phyloP scores from a whole-genome alignment of 2,888 invertebrate genomes.

The Aromia moschata region DNA sequence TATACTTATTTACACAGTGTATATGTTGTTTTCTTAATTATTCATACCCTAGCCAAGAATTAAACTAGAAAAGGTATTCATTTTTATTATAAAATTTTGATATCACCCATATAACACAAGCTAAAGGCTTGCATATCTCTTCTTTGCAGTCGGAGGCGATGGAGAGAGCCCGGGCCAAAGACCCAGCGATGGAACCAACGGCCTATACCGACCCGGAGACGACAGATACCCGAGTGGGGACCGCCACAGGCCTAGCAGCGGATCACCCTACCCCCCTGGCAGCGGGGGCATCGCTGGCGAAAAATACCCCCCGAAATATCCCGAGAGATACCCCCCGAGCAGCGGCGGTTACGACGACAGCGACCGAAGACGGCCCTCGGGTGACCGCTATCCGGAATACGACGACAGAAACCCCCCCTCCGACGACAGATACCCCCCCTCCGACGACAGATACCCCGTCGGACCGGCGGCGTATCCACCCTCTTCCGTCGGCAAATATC shows the following conservation, averaged over 20 bases:
- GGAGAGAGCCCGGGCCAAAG: slow-evolving; percentile 48
- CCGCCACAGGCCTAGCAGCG: slow-evolving; percentile 39
- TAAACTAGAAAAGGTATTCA: too few relatives aligned
- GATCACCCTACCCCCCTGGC: slow-evolving; percentile 42
- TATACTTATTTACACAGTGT: too few relatives aligned
- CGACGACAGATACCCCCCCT: slow-evolving; percentile 62
- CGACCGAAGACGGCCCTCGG: slow-evolving; percentile 36
- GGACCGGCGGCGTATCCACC: slow-evolving; percentile 42
- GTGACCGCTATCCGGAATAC: slow-evolving; percentile 45
- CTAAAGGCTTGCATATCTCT: neutral
- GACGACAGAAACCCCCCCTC: slow-evolving; percentile 44
- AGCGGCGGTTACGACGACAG: slow-evolving; percentile 49
- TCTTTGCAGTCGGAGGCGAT: slow-evolving; percentile 51
- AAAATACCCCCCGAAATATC: slow-evolving; percentile 43
- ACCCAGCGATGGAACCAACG: slow-evolving; percentile 39
- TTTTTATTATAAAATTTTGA: neutral
- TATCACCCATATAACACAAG: neutral
- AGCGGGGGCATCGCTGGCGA: slow-evolving; percentile 41
- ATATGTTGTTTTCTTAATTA: too few relatives aligned
- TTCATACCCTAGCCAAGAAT: too few relatives aligned
- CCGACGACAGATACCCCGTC: slow-evolving; percentile 62
- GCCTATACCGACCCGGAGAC: slow-evolving; percentile 41
- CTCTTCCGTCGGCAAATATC: slow-evolving; percentile 44
- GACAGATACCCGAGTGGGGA: slow-evolving; percentile 44
- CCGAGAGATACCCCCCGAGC: slow-evolving; percentile 54